phyloP scores from a whole-genome alignment of 2,113 vertebrate species.

The Dryoscopus gambensis region DNA sequence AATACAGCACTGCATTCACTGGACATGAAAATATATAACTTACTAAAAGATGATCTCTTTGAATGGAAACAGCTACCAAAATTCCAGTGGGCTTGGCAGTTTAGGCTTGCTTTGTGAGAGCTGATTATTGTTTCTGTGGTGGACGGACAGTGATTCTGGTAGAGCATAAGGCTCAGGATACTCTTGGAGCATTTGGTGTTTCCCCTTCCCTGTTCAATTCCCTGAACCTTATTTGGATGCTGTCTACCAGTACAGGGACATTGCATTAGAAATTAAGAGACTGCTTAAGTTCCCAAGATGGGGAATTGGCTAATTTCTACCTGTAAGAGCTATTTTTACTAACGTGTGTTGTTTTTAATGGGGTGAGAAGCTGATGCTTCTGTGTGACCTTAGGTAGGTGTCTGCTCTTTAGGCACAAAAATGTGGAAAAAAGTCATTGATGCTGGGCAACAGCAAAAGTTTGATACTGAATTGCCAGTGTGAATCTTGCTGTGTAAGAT shows the following conservation, averaged over 20 bases:
- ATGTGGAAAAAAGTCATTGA: accelerated
- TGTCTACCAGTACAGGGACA: background rate
- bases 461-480: background rate
- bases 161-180: background rate
- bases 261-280: background rate
- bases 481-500: background rate
- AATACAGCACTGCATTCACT: background rate
- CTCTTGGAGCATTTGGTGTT: background rate
- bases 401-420: background rate
- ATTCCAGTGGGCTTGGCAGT: background rate
- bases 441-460: background rate
- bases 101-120: background rate
- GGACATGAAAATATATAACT: background rate
- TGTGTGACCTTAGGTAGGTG: background rate
- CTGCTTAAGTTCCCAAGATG: background rate
- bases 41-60: background rate
- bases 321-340: background rate
- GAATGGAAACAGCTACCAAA: background rate
- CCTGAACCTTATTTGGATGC: background rate
- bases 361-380: background rate
- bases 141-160: background rate
- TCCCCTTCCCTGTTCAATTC: background rate
- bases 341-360: background rate
- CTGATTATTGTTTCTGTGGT: background rate
- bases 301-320: background rate